Percentiles rank a stretch among this genome's conserved stretches.
Evolutionary conservation across 2,113 vertebrate species (phyloP).

Genomic region (Sakesphorus luctuosus): DNA sequence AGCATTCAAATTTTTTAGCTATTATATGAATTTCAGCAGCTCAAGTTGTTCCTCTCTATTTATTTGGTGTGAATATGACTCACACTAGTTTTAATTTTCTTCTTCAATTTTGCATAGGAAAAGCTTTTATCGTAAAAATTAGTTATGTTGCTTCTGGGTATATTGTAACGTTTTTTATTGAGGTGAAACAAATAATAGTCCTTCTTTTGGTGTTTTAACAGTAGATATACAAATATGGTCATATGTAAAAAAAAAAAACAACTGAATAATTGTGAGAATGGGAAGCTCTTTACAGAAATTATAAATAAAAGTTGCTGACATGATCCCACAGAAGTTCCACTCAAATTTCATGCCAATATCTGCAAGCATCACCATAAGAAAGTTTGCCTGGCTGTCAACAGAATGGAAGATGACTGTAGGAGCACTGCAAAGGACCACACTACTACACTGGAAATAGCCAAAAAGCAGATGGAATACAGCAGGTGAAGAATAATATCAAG

Average conservation of each 20-base stretch:
- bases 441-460: not conserved
- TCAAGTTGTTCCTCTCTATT: not conserved
- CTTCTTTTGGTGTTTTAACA: not conserved
- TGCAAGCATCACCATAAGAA: not conserved
- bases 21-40: not conserved
- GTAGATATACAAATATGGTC: not conserved
- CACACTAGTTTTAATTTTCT: not conserved
- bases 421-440: not conserved
- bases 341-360: not conserved
- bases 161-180: not conserved
- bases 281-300: not conserved
- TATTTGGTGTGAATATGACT: not conserved
- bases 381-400: not conserved
- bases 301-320: not conserved
- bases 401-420: not conserved
- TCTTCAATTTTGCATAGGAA: not conserved
- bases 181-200: not conserved
- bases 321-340: not conserved
- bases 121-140: not conserved
- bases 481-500: not conserved
- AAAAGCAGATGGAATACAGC: not conserved
- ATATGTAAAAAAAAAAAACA: not conserved
- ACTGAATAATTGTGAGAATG: not conserved
- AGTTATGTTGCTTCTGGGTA: not conserved
- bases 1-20: not conserved